phyloP scores from a whole-genome alignment of 1,140 invertebrate species.

The Sinonovacula constricta region DNA sequence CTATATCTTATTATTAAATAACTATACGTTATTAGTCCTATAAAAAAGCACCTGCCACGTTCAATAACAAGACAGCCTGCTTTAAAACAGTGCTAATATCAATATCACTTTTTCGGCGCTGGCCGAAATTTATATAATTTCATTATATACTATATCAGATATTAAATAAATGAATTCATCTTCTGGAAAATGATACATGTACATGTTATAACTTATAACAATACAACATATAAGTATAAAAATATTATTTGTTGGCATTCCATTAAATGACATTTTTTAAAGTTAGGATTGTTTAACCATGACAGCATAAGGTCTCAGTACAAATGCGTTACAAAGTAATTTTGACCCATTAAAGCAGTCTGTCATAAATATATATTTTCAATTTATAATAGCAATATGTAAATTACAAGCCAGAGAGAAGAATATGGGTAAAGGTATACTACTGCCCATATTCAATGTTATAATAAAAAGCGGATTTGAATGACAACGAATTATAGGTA shows the following conservation, averaged over 20 bases:
- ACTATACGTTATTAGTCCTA: too few species aligned
- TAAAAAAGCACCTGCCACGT: too few species aligned
- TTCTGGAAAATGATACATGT: slow-evolving; percentile 26
- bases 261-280: neutral
- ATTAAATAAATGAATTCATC: neutral
- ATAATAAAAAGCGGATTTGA: neutral
- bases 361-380: slow-evolving; percentile 10
- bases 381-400: slow-evolving; percentile 7
- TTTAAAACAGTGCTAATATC: neutral
- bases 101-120: neutral
- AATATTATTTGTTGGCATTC: slow-evolving; percentile 23
- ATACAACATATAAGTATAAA: slow-evolving; percentile 14
- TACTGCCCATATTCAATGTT: slow-evolving; percentile 13
- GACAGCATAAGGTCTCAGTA: slow-evolving; percentile 3
- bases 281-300: slow-evolving; percentile 13
- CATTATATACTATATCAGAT: slow-evolving; percentile 1
- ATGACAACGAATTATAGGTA: too few species aligned
- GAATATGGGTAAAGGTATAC: slow-evolving; percentile 19
- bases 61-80: too few species aligned
- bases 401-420: slow-evolving; percentile 22
- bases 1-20: too few species aligned
- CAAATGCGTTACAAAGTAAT: slow-evolving; percentile 7
- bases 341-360: slow-evolving; percentile 12
- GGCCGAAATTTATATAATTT: slow-evolving; percentile 7
- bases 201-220: neutral